phyloP scores from a whole-genome alignment of 2,113 vertebrate species.

The cat (Felis catus) region F.catus_Fca126_mat1.0 CM031421.1:64367501-64368000 shows the following conservation, averaged over 20 bases:
- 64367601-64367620: constrained; percentile 52
- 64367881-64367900: neutral
- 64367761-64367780: neutral
- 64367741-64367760: neutral
- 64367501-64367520: constrained; percentile 54
- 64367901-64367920: neutral
- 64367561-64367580: constrained; percentile 43
- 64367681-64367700: neutral
- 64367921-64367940: neutral
- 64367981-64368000: neutral
- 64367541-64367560: neutral
- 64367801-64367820: neutral
- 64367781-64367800: neutral
- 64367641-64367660: neutral
- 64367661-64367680: neutral
- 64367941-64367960: neutral
- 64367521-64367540: constrained; percentile 68
- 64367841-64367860: neutral
- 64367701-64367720: neutral
- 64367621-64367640: neutral
- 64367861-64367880: neutral
- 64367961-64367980: neutral
- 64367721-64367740: neutral
- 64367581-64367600: neutral
- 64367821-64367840: neutral